Percentiles rank a stretch among this genome's conserved stretches.
These are phyloP conservation scores for Rutpela maculata DNA, from an alignment of 2,888 invertebrate species.

Conservation along the genomic window DNA sequence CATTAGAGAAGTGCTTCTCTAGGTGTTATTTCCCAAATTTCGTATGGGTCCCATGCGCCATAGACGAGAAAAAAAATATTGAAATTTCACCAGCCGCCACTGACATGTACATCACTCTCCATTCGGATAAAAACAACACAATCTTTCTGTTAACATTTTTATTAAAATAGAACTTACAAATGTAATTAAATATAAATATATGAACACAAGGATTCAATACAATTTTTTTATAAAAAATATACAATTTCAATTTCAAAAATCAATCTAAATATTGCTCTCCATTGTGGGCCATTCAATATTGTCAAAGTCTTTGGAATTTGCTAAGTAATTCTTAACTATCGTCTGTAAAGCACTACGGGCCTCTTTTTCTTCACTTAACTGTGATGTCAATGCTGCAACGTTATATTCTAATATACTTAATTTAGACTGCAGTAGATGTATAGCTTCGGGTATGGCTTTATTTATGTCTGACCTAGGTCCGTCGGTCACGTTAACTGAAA, in stretches of 20 bases:
- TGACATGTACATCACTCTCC: no score
- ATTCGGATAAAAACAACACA: not conserved
- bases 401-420: constrained; percentile 70
- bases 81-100: no score
- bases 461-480: constrained; percentile 62
- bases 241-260: constrained; percentile 14
- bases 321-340: constrained; percentile 64
- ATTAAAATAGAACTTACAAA: constrained; percentile 27
- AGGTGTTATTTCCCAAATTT: no score
- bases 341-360: constrained; percentile 67
- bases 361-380: constrained; percentile 70
- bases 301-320: constrained; percentile 67
- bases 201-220: constrained; percentile 34
- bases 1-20: no score
- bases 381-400: constrained; percentile 67
- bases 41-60: no score
- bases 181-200: constrained; percentile 36
- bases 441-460: constrained; percentile 62
- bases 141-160: constrained; percentile 22
- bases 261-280: constrained; percentile 63
- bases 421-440: constrained; percentile 65
- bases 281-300: constrained; percentile 71
- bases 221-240: constrained; percentile 27
- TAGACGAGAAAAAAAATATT: no score
- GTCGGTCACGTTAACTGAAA: constrained; percentile 65